Evolutionary conservation across 2,888 invertebrate genomes (phyloP).

Genomic region (Eristalis intricaria): DNA sequence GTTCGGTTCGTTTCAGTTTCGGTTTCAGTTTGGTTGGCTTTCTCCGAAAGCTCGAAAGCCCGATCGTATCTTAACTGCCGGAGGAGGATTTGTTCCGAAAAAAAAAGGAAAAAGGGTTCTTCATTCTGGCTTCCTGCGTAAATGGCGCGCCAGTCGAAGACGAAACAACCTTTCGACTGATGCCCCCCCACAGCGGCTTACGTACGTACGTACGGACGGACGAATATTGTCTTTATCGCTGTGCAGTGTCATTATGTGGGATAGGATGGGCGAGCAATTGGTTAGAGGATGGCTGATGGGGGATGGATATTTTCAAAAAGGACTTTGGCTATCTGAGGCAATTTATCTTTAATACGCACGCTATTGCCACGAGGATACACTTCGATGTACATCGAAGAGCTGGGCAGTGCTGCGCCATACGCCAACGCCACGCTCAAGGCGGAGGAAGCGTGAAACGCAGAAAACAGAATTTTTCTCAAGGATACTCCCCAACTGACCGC

Average conservation of each 20-base stretch:
- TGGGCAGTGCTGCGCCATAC: constrained; percentile 50
- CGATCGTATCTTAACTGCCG: constrained; percentile 61
- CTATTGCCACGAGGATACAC: constrained; percentile 65
- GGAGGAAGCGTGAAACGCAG: constrained; percentile 52
- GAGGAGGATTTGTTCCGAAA: constrained; percentile 42
- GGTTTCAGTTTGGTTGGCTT: constrained; percentile 21
- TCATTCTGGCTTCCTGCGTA: constrained; percentile 63
- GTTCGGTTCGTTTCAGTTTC: constrained; percentile 16
- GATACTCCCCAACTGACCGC: constrained; percentile 11
- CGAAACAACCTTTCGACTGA: constrained; percentile 19
- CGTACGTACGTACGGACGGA: constrained; percentile 12
- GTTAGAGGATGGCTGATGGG: background rate
- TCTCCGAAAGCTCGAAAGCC: constrained; percentile 24
- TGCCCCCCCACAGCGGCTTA: background rate
- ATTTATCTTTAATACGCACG: constrained; percentile 72
- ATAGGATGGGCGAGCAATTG: background rate
- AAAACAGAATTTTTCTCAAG: constrained; percentile 61
- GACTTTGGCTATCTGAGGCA: constrained; percentile 56
- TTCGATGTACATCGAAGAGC: constrained; percentile 24
- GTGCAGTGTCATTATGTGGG: constrained; percentile 58
- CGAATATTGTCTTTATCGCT: constrained; percentile 53
- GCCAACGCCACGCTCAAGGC: constrained; percentile 10
- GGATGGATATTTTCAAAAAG: constrained; percentile 38
- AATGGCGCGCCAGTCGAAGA: constrained; percentile 29
- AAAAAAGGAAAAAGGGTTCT: constrained; percentile 60